These are phyloP conservation scores for Poeciliopsis presidionis DNA, from an alignment of 2,797 vertebrate species.

Conservation along the genomic window DNA sequence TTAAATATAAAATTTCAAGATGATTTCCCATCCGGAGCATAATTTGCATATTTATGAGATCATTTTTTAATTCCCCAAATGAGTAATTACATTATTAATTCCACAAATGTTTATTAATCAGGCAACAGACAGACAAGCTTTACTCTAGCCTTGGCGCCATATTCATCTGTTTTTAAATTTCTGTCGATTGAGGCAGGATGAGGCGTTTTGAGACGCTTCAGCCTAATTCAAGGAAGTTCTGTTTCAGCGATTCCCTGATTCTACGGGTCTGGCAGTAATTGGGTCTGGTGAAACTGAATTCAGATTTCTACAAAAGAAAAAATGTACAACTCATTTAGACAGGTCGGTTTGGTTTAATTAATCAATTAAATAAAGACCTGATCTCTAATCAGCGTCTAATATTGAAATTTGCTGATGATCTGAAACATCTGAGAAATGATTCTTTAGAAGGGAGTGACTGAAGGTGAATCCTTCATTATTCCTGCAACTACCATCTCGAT, in stretches of 20 bases:
- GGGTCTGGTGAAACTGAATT: not conserved
- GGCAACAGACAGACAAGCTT: not conserved
- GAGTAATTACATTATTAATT: constrained; percentile 24
- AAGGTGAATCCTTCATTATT: not conserved
- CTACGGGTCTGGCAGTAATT: not conserved
- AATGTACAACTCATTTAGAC: not conserved
- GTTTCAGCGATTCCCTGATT: not conserved
- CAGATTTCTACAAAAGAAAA: not conserved
- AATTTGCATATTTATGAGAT: not conserved
- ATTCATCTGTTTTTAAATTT: not conserved
- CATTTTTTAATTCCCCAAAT: not conserved
- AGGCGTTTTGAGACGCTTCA: not conserved
- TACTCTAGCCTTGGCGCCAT: not conserved
- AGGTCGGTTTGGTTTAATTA: not conserved
- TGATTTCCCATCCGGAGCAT: not conserved
- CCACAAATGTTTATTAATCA: not conserved
- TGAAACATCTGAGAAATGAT: not conserved
- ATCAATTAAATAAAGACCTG: not conserved
- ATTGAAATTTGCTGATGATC: not conserved
- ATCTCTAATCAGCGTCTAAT: not conserved
- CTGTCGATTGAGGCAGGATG: not conserved
- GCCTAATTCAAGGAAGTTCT: not conserved
- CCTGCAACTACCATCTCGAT: constrained; percentile 21
- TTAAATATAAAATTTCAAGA: not conserved
- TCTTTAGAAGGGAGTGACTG: not conserved